These are phyloP conservation scores for Halcyon leucocephala DNA, from an alignment of 2,797 vertebrate genomes.

Conservation along the genomic window DNA sequence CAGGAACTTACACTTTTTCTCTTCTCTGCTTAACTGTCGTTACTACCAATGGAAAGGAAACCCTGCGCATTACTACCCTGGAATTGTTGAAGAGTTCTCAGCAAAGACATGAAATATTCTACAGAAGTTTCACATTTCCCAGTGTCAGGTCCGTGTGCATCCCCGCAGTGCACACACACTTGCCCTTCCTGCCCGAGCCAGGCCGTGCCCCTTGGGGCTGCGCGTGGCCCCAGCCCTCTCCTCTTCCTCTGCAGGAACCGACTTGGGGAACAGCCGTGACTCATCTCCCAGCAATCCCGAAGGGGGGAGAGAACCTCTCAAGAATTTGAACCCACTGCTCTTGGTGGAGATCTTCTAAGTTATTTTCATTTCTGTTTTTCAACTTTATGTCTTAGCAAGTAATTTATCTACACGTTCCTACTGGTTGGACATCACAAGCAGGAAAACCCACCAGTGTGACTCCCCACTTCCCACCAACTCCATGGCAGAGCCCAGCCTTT, in stretches of 20 bases:
- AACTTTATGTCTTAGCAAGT: background rate
- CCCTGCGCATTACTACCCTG: fast-evolving
- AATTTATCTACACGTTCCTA: background rate
- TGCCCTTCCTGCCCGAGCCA: background rate
- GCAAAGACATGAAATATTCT: fast-evolving
- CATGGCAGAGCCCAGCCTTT: background rate
- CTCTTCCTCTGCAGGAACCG: background rate
- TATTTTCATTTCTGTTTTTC: background rate
- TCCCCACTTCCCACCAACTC: background rate
- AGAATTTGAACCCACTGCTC: background rate
- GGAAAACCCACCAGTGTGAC: background rate
- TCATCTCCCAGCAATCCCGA: background rate
- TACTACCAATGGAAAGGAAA: background rate
- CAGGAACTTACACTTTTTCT: background rate
- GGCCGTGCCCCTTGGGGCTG: background rate
- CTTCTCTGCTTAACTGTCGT: background rate
- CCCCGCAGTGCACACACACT: background rate
- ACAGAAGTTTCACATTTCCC: background rate
- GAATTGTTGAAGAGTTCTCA: background rate
- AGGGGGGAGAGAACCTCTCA: background rate
- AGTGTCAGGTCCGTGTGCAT: fast-evolving
- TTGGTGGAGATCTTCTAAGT: background rate
- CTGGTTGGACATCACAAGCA: background rate
- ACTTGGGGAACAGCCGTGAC: background rate
- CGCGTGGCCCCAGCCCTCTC: background rate